Evolutionary conservation across 2,113 vertebrate genomes (phyloP), one percentile per base, ranked within the genome.

Genomic region (Anarrhichthys ocellatus): DNA sequence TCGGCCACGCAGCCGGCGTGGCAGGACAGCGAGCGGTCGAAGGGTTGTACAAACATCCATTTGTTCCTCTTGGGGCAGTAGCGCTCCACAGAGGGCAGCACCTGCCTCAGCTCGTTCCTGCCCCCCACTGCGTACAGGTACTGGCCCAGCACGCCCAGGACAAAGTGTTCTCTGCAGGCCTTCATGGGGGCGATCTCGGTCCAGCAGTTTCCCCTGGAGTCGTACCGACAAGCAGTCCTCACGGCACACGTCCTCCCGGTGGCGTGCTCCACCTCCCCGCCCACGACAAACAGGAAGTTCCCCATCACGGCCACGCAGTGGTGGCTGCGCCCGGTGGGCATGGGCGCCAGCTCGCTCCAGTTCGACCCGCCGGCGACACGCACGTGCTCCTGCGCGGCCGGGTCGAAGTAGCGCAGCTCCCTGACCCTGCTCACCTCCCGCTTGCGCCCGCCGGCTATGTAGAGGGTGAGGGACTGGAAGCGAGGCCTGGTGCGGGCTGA

Each of bases 51-150:
- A 79, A 97, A 98, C 82, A 95, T 96, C 98, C 98, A 99, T 83
- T 97, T 99, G 95, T 99, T 99, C 94, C 95, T 99, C 95, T 96
- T 96, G 80, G 98, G 97, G 83, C 98, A 99, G 56, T 99, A 99
- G 6, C 97, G 94, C 86, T 99, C 98, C 42, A 99, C 98, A 0
- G 97, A 97, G 5, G 98, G 97, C 79, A 99, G 90, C 62, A 99
- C 98, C 82, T 99, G 98, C 4, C 97, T 96, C 79, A 99, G 90
- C 73, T 99, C 98, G 2, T 99, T 99, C 44, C 98, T 95, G 74
- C 98, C 98, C 22, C 98, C 98, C 0, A 96, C 97, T 0, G 98
- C 98, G 29, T 97, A 99, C 76, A 99, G 95, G 91, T 94, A 97
- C 75, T 97, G 96, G 0, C 96, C 96, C 94, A 99, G 90, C 0